Conservation (phyloP, 2,113 vertebrate species). For the Trichomycterus rosablanca region DNA sequence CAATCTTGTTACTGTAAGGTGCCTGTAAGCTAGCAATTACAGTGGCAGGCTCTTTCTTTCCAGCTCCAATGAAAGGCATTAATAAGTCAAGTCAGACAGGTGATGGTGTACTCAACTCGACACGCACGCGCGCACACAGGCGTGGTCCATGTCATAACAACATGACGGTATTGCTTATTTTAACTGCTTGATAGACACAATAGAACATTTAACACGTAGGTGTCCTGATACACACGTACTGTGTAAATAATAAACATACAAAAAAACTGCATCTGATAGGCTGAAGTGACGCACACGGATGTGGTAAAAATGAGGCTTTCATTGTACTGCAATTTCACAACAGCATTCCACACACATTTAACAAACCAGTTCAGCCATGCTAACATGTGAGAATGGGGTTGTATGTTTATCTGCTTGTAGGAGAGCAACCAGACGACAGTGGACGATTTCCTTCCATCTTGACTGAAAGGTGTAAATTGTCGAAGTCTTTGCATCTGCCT, state of each 20-base stretch:
- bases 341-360: conserved; percentile 40
- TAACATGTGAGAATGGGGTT: neutral
- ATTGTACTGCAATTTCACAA: conserved; percentile 6
- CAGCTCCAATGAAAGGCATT: neutral
- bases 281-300: conserved; percentile 25
- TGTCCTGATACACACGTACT: neutral
- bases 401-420: neutral
- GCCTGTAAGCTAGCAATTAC: too few species aligned
- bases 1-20: too few species aligned
- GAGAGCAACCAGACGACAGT: neutral
- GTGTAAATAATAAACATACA: neutral
- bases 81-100: conserved; percentile 6
- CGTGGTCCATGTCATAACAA: neutral
- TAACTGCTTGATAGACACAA: neutral
- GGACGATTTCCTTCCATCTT: neutral
- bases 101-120: neutral
- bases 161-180: conserved; percentile 8
- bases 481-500: too few species aligned
- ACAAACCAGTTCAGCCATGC: conserved; percentile 35
- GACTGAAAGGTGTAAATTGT: neutral
- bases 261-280: neutral
- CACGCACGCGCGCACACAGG: neutral
- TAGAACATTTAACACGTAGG: neutral
- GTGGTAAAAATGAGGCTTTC: conserved; percentile 21
- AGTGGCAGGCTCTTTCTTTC: too few species aligned